These are phyloP conservation scores for Ctenomys sociabilis DNA, from an alignment of 2,113 vertebrate species.

Conservation along the genomic window DNA sequence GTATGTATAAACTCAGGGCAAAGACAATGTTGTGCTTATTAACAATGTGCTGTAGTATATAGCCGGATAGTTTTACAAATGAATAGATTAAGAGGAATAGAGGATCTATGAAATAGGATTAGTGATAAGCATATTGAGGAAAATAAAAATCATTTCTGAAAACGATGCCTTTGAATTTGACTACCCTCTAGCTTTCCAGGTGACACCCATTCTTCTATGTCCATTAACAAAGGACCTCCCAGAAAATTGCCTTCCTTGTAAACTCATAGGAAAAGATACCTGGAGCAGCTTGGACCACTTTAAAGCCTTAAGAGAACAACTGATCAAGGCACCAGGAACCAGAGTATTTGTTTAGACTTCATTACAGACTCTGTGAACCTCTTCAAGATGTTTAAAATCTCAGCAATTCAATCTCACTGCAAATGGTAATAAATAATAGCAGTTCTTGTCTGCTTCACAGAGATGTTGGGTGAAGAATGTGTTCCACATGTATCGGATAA, in stretches of 20 bases:
- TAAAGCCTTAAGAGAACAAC: constrained; percentile 42
- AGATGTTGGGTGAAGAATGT: background rate
- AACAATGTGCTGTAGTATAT: background rate
- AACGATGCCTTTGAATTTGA: background rate
- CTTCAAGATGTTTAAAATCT: constrained; percentile 63
- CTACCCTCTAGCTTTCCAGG: background rate
- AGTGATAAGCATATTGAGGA: constrained; percentile 7
- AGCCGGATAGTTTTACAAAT: background rate
- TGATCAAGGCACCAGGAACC: background rate
- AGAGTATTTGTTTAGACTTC: constrained; percentile 50
- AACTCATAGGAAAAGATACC: background rate
- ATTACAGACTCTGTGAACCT: constrained; percentile 41
- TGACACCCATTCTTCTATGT: background rate
- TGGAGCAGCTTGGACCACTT: background rate
- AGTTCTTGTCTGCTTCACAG: constrained; percentile 36
- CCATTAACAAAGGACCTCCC: constrained; percentile 4
- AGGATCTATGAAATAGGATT: background rate
- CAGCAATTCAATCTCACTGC: constrained; percentile 59
- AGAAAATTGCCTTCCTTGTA: constrained; percentile 6
- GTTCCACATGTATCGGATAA: background rate
- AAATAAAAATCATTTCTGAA: background rate
- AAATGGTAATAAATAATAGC: constrained; percentile 66
- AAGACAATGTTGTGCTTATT: background rate
- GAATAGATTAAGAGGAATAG: background rate
- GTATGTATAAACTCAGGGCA: background rate